Percentiles rank a stretch among this genome's conserved stretches.
Evolutionary conservation across 2,888 invertebrate genomes (phyloP).

Genomic region (Lucinisca nassula): DNA sequence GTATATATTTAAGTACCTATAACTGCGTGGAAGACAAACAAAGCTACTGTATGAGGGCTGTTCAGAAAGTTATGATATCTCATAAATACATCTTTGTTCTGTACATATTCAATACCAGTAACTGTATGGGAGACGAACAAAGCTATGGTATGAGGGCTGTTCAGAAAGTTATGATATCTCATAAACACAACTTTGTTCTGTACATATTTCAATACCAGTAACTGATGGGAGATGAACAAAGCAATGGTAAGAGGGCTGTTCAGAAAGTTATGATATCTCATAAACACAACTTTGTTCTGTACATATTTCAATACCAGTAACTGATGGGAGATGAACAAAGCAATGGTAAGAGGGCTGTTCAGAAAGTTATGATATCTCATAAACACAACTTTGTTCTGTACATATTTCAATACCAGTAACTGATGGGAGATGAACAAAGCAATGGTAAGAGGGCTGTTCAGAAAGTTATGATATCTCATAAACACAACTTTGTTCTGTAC

Average conservation of each 20-base stretch:
- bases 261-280: too few species aligned
- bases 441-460: too few species aligned
- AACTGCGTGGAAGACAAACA: too few species aligned
- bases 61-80: too few species aligned
- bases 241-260: too few species aligned
- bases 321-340: constrained; percentile 75
- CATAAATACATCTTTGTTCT: constrained; percentile 99
- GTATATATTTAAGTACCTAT: constrained; percentile 99
- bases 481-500: constrained; percentile 99
- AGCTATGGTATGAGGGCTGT: too few species aligned
- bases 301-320: constrained; percentile 99
- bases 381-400: neutral
- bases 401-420: neutral
- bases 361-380: too few species aligned
- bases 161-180: constrained; percentile 99
- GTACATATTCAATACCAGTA: constrained; percentile 99
- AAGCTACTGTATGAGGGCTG: too few species aligned
- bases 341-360: too few species aligned
- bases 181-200: constrained; percentile 99
- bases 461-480: constrained; percentile 99
- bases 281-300: constrained; percentile 99
- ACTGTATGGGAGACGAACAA: too few species aligned
- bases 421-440: too few species aligned
- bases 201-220: constrained; percentile 99
- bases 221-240: too few species aligned